Conservation (phyloP, 2,113 vertebrate genomes). For the Siphamia tubifer region DNA sequence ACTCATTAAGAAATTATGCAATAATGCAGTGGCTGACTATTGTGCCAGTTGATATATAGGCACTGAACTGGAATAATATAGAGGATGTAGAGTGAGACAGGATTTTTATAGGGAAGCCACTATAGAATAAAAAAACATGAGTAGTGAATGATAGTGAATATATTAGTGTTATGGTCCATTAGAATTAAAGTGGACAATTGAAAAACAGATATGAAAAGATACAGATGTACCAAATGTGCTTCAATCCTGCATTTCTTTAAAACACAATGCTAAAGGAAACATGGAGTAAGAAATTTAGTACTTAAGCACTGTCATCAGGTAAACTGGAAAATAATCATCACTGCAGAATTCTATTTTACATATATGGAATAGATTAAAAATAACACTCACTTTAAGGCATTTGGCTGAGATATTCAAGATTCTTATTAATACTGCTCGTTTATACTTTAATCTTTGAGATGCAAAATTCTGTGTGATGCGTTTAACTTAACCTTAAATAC, state of each 20-base stretch:
- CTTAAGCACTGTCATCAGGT: neutral
- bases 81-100: too few species aligned
- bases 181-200: neutral
- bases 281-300: constrained; percentile 1
- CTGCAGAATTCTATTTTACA: neutral
- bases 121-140: neutral
- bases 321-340: constrained; percentile 13
- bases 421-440: neutral
- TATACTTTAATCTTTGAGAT: neutral
- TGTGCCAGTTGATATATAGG: too few species aligned
- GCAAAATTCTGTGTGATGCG: too few species aligned
- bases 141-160: neutral
- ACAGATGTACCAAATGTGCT: neutral
- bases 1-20: constrained; percentile 12
- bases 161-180: neutral
- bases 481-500: too few species aligned
- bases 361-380: neutral
- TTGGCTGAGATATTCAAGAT: neutral
- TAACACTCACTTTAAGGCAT: neutral
- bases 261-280: constrained; percentile 27
- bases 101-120: neutral
- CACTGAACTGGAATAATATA: too few species aligned
- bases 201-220: neutral
- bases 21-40: neutral
- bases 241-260: neutral